phyloP scores from a whole-genome alignment of 30 jellyfish, hydroid and myxozoan genomes.

The Turritopsis dohrnii region DNA sequence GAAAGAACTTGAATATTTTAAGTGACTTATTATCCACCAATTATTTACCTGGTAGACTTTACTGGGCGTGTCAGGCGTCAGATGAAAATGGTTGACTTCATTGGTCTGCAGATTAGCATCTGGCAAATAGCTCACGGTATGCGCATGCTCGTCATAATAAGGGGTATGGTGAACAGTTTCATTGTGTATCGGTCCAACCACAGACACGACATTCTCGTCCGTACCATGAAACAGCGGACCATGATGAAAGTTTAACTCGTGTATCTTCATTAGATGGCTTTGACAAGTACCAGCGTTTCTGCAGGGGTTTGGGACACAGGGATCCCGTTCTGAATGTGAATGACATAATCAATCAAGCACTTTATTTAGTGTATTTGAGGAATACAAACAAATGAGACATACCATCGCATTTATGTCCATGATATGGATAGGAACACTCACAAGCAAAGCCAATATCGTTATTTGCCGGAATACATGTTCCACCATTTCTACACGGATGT shows the following conservation, averaged over 20 bases:
- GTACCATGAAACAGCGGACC: constrained; percentile 60
- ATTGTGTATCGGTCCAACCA: constrained; percentile 54
- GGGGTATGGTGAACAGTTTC: constrained; percentile 23
- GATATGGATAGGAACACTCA: constrained; percentile 80
- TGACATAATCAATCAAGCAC: background rate
- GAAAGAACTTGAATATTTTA: background rate
- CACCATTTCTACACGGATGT: constrained; percentile 87
- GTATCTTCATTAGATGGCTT: constrained; percentile 55
- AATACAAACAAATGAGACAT: background rate
- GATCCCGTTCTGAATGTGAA: constrained; percentile 67
- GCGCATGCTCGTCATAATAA: background rate
- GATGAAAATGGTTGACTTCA: constrained; percentile 19
- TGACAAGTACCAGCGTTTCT: constrained; percentile 75
- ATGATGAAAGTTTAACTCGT: constrained; percentile 51
- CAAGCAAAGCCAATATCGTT: constrained; percentile 82
- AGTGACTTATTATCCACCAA: background rate
- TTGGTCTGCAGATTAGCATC: constrained; percentile 4
- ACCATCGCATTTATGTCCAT: constrained; percentile 89
- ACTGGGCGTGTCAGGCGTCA: constrained; percentile 11
- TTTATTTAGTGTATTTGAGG: background rate
- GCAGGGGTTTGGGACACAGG: constrained; percentile 89
- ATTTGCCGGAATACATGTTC: constrained; percentile 77
- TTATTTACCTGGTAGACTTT: constrained; percentile 1
- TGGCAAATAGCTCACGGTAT: constrained; percentile 8
- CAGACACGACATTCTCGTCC: constrained; percentile 76